Conservation (phyloP, 2,888 invertebrate species). For the Cryptophagus acutangulus region DNA sequence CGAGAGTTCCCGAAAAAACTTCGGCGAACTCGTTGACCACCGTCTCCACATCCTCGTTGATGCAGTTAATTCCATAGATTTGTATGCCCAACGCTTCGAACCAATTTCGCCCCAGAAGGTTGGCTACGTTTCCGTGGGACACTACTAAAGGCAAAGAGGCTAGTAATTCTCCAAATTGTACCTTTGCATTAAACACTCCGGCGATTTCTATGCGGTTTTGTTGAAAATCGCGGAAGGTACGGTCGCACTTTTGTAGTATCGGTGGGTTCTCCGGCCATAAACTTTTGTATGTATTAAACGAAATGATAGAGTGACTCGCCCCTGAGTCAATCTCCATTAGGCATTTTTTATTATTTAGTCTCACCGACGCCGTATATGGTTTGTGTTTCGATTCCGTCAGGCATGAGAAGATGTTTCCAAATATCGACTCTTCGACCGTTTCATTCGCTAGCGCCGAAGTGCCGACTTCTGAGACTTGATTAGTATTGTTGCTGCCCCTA, state of each 20-base stretch:
- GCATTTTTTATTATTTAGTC: background rate
- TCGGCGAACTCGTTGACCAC: background rate
- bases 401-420: too few species aligned
- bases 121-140: too few species aligned
- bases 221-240: background rate
- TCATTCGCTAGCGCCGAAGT: too few species aligned
- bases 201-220: background rate
- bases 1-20: background rate
- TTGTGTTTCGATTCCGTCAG: background rate
- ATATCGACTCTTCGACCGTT: too few species aligned
- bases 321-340: background rate
- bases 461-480: background rate
- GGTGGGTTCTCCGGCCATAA: background rate
- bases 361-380: conserved; percentile 2
- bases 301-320: background rate
- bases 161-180: too few species aligned
- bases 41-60: background rate
- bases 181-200: too few species aligned
- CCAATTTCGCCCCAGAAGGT: background rate
- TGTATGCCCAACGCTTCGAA: background rate
- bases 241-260: background rate
- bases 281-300: background rate
- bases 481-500: too few species aligned
- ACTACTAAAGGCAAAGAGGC: too few species aligned
- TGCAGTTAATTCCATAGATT: background rate